These are phyloP conservation scores for Pomatostomus ruficeps DNA, from an alignment of 2,113 vertebrate genomes.

Conservation along the genomic window DNA sequence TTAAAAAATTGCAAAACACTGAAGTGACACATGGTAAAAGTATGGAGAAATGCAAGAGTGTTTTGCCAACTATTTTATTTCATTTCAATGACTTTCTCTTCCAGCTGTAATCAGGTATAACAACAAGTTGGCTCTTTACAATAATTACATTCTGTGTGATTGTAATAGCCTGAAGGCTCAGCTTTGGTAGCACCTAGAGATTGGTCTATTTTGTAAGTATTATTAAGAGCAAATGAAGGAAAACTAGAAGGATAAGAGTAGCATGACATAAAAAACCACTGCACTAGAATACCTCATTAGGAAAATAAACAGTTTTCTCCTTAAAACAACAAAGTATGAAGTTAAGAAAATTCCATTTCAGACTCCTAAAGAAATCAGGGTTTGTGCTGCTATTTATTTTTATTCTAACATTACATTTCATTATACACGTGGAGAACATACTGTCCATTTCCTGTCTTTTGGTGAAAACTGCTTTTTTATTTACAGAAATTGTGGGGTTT, in stretches of 20 bases:
- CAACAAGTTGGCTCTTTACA: neutral
- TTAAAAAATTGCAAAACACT: neutral
- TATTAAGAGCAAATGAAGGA: slow-evolving; percentile 49
- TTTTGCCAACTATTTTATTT: neutral
- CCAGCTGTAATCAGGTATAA: neutral
- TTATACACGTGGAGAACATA: neutral
- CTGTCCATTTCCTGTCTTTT: neutral
- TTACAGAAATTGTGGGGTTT: neutral
- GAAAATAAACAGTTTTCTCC: neutral
- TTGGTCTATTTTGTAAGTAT: slow-evolving; percentile 16
- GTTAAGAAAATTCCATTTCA: neutral
- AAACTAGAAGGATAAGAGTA: slow-evolving; percentile 13
- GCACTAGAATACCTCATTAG: neutral
- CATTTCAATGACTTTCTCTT: neutral
- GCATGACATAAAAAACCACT: neutral
- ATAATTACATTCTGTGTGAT: slow-evolving; percentile 34
- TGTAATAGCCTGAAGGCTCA: slow-evolving; percentile 12
- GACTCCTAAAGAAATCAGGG: neutral
- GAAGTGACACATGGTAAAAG: neutral
- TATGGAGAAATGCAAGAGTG: neutral
- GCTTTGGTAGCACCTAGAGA: slow-evolving; percentile 29
- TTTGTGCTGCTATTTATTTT: neutral
- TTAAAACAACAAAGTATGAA: neutral
- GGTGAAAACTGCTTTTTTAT: neutral
- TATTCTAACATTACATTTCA: neutral